phyloP scores from a whole-genome alignment of 2,113 vertebrate genomes.

The Brachypodius melanocephalos region DNA sequence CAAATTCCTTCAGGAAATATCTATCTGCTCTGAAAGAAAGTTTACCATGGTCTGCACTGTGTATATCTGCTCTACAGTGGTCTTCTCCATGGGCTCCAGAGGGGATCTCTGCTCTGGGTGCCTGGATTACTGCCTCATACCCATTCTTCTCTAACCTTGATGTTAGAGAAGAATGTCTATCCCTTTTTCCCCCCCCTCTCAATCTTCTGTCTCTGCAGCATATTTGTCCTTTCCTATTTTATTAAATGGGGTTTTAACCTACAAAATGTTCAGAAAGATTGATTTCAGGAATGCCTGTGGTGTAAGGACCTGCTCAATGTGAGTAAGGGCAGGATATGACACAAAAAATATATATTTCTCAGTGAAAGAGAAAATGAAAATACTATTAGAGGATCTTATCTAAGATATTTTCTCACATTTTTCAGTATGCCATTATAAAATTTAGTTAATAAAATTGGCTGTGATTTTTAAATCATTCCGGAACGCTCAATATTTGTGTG shows the following conservation, averaged over 20 bases:
- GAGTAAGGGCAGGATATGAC: background rate
- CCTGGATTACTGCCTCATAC: accelerated
- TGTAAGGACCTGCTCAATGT: background rate
- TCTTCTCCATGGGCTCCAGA: background rate
- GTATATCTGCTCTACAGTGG: accelerated
- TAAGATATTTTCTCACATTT: background rate
- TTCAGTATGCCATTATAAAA: background rate
- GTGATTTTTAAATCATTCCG: background rate
- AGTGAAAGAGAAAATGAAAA: background rate
- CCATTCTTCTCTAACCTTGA: background rate
- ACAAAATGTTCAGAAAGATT: background rate
- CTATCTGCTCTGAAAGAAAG: background rate
- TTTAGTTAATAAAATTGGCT: background rate
- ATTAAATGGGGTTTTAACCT: background rate
- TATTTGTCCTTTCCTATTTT: background rate
- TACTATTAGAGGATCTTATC: background rate
- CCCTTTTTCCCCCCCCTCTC: accelerated
- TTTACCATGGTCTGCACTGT: accelerated
- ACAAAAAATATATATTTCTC: background rate
- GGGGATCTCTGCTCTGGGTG: background rate
- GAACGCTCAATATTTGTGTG: background rate
- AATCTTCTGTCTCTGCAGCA: background rate
- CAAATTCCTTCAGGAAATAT: background rate
- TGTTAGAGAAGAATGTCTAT: too few species aligned
- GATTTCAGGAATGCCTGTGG: background rate